Conservation (phyloP, 2,113 vertebrate species). For the Rhinoptilus africanus region DNA sequence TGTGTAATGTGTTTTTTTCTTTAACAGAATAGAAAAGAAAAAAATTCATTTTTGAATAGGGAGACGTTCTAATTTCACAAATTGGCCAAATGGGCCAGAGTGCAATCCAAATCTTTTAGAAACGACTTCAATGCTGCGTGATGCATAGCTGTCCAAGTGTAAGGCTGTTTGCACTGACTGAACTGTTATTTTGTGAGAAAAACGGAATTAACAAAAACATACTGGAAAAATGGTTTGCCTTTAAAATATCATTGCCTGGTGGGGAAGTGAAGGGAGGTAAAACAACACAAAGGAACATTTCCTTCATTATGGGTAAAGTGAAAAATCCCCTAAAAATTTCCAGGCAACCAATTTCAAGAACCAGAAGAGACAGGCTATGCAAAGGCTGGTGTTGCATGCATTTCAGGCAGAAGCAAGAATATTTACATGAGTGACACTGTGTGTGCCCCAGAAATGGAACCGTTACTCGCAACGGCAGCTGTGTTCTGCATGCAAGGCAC, state of each 20-base stretch:
- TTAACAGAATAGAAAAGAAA: not conserved
- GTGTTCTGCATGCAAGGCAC: conserved; percentile 17
- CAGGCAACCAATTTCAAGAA: not conserved
- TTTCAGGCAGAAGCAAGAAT: not conserved
- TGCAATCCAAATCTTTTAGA: not conserved
- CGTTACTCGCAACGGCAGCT: not conserved
- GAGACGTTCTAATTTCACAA: not conserved
- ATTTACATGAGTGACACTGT: not conserved
- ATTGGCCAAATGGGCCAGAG: not conserved
- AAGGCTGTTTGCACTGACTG: not conserved
- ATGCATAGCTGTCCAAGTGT: not conserved
- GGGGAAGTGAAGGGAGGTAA: not conserved
- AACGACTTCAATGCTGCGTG: not conserved
- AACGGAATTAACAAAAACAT: not conserved
- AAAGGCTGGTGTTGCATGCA: not conserved
- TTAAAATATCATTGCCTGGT: not conserved
- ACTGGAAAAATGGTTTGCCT: not conserved
- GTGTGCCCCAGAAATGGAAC: not conserved
- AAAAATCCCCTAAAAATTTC: not conserved
- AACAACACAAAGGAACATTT: not conserved
- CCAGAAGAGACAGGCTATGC: not conserved
- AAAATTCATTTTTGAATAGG: not conserved
- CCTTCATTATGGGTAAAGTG: not conserved
- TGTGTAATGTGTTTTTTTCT: not conserved
- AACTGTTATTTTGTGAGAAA: not conserved